A percentile compares a stretch with the other conserved stretches of the same genome.
Conservation (phyloP, 2,113 vertebrate genomes). For the Emydocephalus ijimae region DNA sequence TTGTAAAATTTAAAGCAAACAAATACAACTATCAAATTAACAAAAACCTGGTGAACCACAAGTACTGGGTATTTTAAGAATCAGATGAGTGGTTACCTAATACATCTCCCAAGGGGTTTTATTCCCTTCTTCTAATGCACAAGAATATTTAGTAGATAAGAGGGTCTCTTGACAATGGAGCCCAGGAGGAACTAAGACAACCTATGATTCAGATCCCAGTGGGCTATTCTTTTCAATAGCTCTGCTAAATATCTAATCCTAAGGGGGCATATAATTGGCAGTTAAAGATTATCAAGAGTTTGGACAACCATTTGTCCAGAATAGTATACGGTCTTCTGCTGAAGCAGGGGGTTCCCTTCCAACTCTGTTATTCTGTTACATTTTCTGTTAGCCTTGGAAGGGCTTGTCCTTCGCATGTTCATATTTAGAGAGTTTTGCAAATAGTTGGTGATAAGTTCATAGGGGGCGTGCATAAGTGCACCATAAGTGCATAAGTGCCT, state of each 20-base stretch:
- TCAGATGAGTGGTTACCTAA: not conserved
- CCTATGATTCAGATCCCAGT: not conserved
- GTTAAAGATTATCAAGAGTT: not conserved
- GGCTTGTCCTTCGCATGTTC: not conserved
- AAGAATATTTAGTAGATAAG: not conserved
- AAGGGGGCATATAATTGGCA: not conserved
- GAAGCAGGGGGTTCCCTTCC: no score
- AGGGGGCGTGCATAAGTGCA: no score
- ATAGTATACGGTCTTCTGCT: no score
- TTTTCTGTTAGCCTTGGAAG: not conserved
- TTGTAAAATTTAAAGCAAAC: not conserved
- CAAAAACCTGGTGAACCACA: not conserved
- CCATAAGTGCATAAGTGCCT: no score
- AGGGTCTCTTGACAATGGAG: not conserved
- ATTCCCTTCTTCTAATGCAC: not conserved
- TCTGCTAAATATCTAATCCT: not conserved
- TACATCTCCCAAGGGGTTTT: not conserved
- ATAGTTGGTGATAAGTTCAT: not conserved
- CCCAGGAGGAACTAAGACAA: not conserved
- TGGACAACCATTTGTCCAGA: no score
- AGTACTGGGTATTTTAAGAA: not conserved
- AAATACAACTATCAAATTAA: not conserved
- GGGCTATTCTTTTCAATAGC: not conserved
- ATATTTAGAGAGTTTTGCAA: not conserved
- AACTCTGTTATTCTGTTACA: no score